These are phyloP conservation scores for Hiodon tergisus DNA, from an alignment of 2,113 vertebrate species.

Conservation along the genomic window DNA sequence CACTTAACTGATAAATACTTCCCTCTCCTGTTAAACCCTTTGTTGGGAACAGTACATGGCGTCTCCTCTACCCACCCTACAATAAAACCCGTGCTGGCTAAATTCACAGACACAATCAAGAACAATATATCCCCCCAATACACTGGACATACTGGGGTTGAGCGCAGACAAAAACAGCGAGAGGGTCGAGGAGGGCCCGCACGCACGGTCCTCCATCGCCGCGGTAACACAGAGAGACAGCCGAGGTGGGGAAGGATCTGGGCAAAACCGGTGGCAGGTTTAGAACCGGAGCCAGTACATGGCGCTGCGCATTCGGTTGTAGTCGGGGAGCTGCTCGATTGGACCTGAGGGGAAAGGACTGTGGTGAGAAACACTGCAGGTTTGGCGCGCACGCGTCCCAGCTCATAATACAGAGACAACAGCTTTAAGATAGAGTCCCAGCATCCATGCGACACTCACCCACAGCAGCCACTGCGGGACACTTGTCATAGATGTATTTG, in stretches of 20 bases:
- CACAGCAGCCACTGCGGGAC: slow-evolving; percentile 79
- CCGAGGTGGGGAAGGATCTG: background rate
- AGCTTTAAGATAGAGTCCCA: no score
- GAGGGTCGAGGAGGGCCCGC: background rate
- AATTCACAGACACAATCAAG: background rate
- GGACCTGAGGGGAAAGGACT: slow-evolving; percentile 58
- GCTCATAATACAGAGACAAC: background rate
- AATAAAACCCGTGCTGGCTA: background rate
- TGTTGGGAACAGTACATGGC: background rate
- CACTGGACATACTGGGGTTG: no score
- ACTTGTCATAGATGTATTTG: slow-evolving; percentile 94
- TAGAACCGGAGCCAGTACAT: slow-evolving; percentile 77
- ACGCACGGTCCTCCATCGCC: background rate
- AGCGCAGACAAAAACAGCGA: background rate
- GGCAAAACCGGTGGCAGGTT: background rate
- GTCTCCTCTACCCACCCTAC: background rate
- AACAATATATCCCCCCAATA: no score
- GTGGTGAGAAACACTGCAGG: background rate
- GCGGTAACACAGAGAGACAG: background rate
- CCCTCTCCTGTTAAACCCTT: background rate
- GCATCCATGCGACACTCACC: slow-evolving; percentile 62
- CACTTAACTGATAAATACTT: background rate
- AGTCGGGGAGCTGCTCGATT: slow-evolving; percentile 71
- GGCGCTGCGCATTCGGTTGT: slow-evolving; percentile 70
- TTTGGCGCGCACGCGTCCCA: background rate